Conservation (phyloP, 2,797 vertebrate genomes). For the Propithecus deckenii region DNA sequence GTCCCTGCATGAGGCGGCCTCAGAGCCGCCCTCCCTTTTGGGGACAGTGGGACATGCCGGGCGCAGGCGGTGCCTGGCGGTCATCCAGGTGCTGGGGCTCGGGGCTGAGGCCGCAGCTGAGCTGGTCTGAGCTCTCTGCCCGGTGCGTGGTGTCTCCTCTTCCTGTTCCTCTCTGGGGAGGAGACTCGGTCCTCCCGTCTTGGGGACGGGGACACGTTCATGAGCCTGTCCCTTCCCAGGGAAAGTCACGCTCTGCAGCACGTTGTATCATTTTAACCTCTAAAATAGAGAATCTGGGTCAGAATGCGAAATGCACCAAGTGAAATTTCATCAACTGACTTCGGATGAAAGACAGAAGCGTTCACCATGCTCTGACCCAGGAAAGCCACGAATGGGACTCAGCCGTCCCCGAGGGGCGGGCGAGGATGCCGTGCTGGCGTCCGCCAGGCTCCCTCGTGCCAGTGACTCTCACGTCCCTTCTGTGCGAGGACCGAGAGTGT, state of each 20-base stretch:
- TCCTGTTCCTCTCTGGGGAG: rapidly evolving
- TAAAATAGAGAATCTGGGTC: rapidly evolving
- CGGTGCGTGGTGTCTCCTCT: rapidly evolving
- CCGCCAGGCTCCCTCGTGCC: no score
- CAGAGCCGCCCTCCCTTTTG: neutral
- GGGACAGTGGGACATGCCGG: neutral
- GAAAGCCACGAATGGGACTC: neutral
- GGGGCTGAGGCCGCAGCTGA: neutral
- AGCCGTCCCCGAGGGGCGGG: rapidly evolving
- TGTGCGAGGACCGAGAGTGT: rapidly evolving
- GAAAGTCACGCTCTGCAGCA: no score
- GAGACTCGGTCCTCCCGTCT: neutral
- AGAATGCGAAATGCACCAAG: no score
- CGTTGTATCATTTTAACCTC: neutral
- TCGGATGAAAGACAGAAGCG: neutral
- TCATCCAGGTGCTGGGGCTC: no score
- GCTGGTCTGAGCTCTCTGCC: neutral
- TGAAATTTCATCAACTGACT: neutral
- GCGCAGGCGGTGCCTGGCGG: rapidly evolving
- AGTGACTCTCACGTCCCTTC: rapidly evolving
- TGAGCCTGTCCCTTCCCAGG: rapidly evolving
- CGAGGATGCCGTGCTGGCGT: rapidly evolving
- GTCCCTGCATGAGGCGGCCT: neutral
- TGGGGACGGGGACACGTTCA: neutral
- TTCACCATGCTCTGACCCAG: rapidly evolving